Evolutionary conservation across 2,797 vertebrate species (phyloP).

Genomic region (Myiothlypis chrysogaster): DNA sequence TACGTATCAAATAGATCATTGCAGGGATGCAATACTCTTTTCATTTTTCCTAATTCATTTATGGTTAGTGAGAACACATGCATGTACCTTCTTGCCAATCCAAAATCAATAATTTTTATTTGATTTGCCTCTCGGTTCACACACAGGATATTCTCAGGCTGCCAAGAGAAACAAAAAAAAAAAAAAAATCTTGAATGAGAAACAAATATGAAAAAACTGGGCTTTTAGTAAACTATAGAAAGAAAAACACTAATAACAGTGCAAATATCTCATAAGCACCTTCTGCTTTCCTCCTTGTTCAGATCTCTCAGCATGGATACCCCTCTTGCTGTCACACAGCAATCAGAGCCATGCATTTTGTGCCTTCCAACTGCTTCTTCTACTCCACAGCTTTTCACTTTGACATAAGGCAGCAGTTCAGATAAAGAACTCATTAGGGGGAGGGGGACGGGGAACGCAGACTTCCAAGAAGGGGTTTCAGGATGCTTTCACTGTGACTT

Average conservation of each 20-base stretch:
- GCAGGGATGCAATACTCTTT: background rate
- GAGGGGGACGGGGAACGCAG: background rate
- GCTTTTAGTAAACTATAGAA: conserved; percentile 48
- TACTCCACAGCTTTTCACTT: background rate
- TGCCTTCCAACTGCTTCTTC: conserved; percentile 17
- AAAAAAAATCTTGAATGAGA: conserved; percentile 33
- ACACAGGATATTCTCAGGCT: conserved; percentile 98
- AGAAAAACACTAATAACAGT: conserved; percentile 58
- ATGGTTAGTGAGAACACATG: background rate
- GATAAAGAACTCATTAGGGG: conserved; percentile 46
- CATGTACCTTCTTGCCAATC: conserved; percentile 92
- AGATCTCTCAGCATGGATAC: conserved; percentile 19
- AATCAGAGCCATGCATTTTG: background rate
- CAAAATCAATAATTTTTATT: conserved; percentile 99
- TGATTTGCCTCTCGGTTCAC: conserved; percentile 91
- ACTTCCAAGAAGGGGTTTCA: background rate
- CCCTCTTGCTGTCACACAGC: conserved; percentile 42
- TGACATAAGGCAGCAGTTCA: conserved; percentile 48
- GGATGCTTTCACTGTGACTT: background rate
- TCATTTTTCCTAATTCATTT: background rate
- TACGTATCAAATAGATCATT: background rate
- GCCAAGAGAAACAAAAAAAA: conserved; percentile 61
- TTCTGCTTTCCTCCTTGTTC: conserved; percentile 17
- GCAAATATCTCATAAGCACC: conserved; percentile 32
- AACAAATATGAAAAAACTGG: conserved; percentile 48